Conservation (phyloP, 1,140 invertebrate species). For the Bilobella aurantiaca region DNA sequence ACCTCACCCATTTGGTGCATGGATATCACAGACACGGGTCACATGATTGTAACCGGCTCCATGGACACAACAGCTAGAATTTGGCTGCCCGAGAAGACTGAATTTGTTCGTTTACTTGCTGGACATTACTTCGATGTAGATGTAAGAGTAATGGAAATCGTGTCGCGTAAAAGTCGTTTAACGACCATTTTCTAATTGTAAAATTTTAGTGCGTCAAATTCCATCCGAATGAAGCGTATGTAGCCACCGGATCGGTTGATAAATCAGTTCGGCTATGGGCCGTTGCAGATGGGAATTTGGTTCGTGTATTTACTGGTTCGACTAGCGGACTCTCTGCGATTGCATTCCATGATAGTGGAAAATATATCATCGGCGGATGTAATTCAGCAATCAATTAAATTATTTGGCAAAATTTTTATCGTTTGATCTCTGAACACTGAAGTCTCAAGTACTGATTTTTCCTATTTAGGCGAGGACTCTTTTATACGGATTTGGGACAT, state of each 20-base stretch:
- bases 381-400: conserved; percentile 21
- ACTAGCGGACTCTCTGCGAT: conserved; percentile 50
- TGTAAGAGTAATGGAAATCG: conserved; percentile 42
- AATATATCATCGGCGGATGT: conserved; percentile 57
- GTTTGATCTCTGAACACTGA: no score
- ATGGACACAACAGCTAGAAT: conserved; percentile 71
- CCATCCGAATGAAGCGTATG: conserved; percentile 68
- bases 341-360: conserved; percentile 59
- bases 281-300: conserved; percentile 50
- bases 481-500: conserved; percentile 59
- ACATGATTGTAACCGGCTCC: conserved; percentile 51
- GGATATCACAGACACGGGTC: conserved; percentile 24
- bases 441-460: conserved; percentile 17
- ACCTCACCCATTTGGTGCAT: conserved; percentile 36
- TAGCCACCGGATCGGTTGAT: conserved; percentile 67
- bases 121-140: conserved; percentile 75
- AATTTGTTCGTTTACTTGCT: conserved; percentile 65
- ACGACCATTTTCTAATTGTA: conserved; percentile 1
- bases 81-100: conserved; percentile 70
- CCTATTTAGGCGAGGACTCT: conserved; percentile 51
- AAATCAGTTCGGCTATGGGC: conserved; percentile 65
- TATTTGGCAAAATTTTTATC: no score
- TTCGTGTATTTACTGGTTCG: conserved; percentile 52
- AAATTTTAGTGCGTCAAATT: conserved; percentile 57
- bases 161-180: background rate